Conservation (phyloP, 2,888 invertebrate genomes). For the Trichacis sp. region DNA sequence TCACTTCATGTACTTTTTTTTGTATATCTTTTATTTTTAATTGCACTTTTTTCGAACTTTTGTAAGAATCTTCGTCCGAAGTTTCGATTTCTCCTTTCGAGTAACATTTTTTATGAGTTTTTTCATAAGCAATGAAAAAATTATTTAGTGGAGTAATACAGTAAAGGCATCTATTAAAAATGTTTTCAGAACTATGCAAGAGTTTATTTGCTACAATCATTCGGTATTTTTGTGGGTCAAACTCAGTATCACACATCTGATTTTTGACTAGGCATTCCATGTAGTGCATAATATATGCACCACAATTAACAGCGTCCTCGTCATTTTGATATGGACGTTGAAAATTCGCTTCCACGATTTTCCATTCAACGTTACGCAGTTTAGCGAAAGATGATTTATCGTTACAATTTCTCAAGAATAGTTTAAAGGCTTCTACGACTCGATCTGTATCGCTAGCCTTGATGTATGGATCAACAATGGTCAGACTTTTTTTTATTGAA, state of each 20-base stretch:
- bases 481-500: not conserved
- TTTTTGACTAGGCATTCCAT: not conserved
- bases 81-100: no score
- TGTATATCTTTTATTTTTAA: no score
- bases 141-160: no score
- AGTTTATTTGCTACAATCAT: no score
- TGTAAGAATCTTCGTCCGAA: no score
- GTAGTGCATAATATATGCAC: not conserved
- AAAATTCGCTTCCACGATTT: not conserved
- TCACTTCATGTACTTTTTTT: no score
- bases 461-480: conserved; percentile 1
- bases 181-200: no score
- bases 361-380: not conserved
- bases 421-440: not conserved
- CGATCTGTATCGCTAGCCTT: not conserved
- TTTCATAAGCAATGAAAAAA: no score
- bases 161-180: no score
- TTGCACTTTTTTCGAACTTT: no score
- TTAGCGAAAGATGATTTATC: not conserved
- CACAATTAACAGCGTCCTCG: not conserved
- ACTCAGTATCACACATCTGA: not conserved
- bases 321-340: not conserved
- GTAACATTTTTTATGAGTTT: no score
- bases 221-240: not conserved
- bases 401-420: not conserved